Base-by-base conservation (phyloP, 2,113 vertebrate species). In the Centrocercus urophasianus region DNA sequence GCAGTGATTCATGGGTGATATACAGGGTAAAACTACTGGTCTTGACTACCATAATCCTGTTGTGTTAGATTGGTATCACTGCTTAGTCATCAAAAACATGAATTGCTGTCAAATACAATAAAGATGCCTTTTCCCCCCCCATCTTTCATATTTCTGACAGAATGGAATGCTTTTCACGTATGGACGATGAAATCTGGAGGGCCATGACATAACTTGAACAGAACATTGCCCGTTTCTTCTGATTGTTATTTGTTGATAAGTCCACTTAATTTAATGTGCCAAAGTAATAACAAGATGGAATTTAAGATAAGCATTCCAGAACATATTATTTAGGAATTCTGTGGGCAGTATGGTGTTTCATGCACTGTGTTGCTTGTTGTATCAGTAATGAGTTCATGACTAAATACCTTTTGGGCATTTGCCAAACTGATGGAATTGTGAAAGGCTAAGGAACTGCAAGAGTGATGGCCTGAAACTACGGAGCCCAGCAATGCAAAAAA, bases 381-480 rank as follows among this genome's bases (percentile, higher is more conserved):
- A 97, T 97, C 95, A 94, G 83, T 92, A 96, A 97, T 97, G 97
- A 97, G 89, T 95, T 98, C 90, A 96, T 96, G 86, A 97, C 93
- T 97, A 96, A 97, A 96, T 92, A 92, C 5, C 1, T 93, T 95
- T 74, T 94, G 96, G 83, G 56, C 60, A 94, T 93, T 95, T 86
- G 93, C 95, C 97, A 97, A 83, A 79, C 89, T 89, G 67, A 93
- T 92, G 83, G 79, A 91, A 87, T 97, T 97, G 76, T 97, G 90
- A 95, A 96, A 97, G 70, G 86, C 89, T 36, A 71, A 93, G 73
- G 88, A 83, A 83, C 89, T 6, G 2, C 79, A 91, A 72, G 84
- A 95, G 95, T 52, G 92, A 95, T 77, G 90, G 86, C 67, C 86
- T 92, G 83, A 89, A 95, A 94, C 57, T 65, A 81, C 90, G 61